phyloP scores from a whole-genome alignment of 2,888 invertebrate species.

The Alloplasta piceator region DNA sequence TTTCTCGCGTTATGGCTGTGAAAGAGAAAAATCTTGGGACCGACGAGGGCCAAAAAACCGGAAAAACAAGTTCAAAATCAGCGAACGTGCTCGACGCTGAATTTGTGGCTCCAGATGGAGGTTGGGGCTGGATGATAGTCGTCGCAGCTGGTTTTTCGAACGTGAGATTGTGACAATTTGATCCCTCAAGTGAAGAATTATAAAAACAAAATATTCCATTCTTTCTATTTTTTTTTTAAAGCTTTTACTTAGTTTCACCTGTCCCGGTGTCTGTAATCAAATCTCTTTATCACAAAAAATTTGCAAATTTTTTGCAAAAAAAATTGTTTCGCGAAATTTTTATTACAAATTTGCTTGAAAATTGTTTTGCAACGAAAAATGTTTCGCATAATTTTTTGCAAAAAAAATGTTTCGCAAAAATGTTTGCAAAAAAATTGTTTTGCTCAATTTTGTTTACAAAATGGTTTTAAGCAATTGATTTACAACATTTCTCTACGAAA shows the following conservation, averaged over 20 bases:
- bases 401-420: too few species aligned
- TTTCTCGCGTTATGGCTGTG: conserved; percentile 25
- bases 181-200: neutral
- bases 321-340: too few species aligned
- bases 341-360: too few species aligned
- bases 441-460: too few species aligned
- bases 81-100: conserved; percentile 75
- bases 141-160: conserved; percentile 89
- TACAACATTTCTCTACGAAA: too few species aligned
- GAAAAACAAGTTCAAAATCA: conserved; percentile 7
- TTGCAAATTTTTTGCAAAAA: too few species aligned
- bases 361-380: too few species aligned
- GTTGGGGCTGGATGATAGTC: conserved; percentile 91
- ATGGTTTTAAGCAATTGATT: too few species aligned
- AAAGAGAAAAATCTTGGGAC: neutral
- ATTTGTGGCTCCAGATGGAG: conserved; percentile 90
- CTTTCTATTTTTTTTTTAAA: neutral
- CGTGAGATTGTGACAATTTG: conserved; percentile 84
- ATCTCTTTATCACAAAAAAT: too few species aligned
- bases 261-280: too few species aligned
- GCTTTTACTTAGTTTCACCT: too few species aligned
- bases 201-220: neutral
- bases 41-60: conserved; percentile 10
- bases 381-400: too few species aligned
- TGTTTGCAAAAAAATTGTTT: neutral